phyloP scores from a whole-genome alignment of 2,797 vertebrate species.

The Anguilla obscura region DNA sequence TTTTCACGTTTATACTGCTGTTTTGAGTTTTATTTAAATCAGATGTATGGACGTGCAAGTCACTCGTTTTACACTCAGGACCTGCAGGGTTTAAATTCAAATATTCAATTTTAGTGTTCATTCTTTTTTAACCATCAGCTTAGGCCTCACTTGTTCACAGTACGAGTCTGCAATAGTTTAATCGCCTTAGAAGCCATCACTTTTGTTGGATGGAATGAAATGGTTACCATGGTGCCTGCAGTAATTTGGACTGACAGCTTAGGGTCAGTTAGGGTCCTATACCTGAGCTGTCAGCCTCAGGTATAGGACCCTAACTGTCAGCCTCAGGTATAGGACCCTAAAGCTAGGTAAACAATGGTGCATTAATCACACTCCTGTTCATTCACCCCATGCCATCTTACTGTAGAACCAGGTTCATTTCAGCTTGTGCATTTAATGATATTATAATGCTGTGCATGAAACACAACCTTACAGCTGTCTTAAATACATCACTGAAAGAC shows the following conservation, averaged over 20 bases:
- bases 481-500: neutral
- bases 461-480: neutral
- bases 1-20: neutral
- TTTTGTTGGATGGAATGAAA: neutral
- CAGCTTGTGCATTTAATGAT: neutral
- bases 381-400: neutral
- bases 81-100: slow-evolving; percentile 16
- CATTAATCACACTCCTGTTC: neutral
- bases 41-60: neutral
- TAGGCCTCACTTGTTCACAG: neutral
- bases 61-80: neutral
- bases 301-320: too few species aligned
- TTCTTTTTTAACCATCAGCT: neutral
- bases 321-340: too few species aligned
- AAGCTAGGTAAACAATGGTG: neutral
- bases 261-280: neutral
- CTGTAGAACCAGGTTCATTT: neutral
- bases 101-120: neutral
- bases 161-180: neutral
- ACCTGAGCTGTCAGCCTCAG: neutral
- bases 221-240: neutral
- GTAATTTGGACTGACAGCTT: neutral
- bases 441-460: neutral
- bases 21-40: neutral
- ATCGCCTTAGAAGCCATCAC: neutral